Percentiles rank a stretch among this genome's conserved stretches.
These are phyloP conservation scores for Petromus typicus DNA, from an alignment of 2,113 vertebrate species.

Conservation along the genomic window DNA sequence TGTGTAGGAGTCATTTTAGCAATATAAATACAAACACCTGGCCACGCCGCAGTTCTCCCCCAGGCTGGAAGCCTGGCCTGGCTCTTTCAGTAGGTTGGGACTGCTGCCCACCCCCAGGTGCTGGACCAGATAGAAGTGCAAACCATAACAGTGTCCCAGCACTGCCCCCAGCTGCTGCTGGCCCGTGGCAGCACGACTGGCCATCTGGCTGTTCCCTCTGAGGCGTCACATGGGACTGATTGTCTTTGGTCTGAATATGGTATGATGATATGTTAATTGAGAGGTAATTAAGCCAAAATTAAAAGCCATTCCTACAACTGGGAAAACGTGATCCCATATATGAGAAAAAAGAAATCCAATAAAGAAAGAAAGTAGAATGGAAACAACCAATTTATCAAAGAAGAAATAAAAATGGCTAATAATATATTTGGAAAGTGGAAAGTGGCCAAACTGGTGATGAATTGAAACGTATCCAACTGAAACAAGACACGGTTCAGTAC, in stretches of 20 bases:
- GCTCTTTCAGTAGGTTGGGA: not conserved
- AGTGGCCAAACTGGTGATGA: not conserved
- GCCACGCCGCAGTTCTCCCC: not conserved
- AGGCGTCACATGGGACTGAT: not conserved
- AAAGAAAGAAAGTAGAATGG: not conserved
- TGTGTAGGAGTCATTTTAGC: not conserved
- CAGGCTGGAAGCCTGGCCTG: not conserved
- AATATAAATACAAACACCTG: not conserved
- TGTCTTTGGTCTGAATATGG: conserved; percentile 9
- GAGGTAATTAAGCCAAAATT: conserved; percentile 4
- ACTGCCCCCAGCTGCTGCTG: not conserved
- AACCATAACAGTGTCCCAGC: too few relatives aligned
- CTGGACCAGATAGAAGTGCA: not conserved
- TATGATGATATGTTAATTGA: not conserved
- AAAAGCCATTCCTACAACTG: not conserved
- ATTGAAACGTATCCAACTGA: not conserved
- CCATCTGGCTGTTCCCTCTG: not conserved
- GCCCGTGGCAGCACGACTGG: rapidly evolving
- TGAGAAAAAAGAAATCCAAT: not conserved
- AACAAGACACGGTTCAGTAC: not conserved
- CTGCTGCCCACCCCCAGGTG: not conserved
- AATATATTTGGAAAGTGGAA: not conserved
- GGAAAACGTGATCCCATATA: not conserved
- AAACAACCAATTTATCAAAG: not conserved
- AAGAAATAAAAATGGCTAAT: not conserved